phyloP scores from a whole-genome alignment of 2,888 invertebrate species.

The Aphidoletes aphidimyza region DNA sequence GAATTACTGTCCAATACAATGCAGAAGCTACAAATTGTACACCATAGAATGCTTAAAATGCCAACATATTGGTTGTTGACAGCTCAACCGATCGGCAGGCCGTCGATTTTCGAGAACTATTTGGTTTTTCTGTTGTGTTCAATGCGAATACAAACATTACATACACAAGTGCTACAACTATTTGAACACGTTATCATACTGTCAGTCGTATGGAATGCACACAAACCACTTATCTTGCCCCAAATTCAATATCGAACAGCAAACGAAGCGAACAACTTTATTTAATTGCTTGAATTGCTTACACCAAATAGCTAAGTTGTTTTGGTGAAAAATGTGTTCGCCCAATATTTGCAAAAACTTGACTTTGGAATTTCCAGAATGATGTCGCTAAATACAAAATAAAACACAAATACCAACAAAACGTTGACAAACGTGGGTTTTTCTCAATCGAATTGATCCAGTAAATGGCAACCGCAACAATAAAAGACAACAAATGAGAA shows the following conservation, averaged over 20 bases:
- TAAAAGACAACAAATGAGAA: no score
- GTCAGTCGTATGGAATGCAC: neutral
- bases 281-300: neutral
- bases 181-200: neutral
- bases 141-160: neutral
- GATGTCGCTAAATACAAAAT: neutral
- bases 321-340: neutral
- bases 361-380: constrained; percentile 12
- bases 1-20: no score
- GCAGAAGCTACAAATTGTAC: no score
- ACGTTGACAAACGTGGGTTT: neutral
- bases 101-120: no score
- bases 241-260: constrained; percentile 2
- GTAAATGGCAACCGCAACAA: neutral
- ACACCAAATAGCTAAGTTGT: neutral
- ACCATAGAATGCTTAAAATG: no score
- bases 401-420: neutral
- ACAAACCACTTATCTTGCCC: neutral
- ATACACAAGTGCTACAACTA: neutral
- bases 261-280: neutral
- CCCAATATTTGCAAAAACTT: neutral
- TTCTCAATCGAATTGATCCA: neutral
- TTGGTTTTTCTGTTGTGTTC: neutral
- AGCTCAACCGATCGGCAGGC: no score
- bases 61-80: no score